phyloP scores from a whole-genome alignment of 2,888 invertebrate genomes.

The Cremastinae sp. region DNA sequence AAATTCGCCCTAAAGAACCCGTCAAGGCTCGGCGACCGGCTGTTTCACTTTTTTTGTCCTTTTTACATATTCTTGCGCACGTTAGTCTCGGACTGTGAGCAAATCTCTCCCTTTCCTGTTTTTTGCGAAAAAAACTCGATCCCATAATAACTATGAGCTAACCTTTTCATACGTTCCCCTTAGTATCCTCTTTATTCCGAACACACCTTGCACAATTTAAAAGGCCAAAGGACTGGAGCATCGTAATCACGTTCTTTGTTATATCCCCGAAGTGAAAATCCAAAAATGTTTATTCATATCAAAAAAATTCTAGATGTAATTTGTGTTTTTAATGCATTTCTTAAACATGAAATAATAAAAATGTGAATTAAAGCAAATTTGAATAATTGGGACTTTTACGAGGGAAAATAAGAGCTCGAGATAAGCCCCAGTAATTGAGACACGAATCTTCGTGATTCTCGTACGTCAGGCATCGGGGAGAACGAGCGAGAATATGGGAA shows the following conservation, averaged over 20 bases:
- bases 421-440: constrained; percentile 68
- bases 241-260: too few relatives aligned
- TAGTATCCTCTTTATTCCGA: constrained; percentile 25
- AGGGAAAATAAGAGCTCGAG: not conserved
- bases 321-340: too few relatives aligned
- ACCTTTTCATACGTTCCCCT: constrained; percentile 41
- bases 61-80: constrained; percentile 33
- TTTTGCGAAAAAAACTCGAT: constrained; percentile 48
- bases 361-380: too few relatives aligned
- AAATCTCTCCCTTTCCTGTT: constrained; percentile 47
- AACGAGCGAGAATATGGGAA: constrained; percentile 67
- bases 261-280: too few relatives aligned
- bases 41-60: constrained; percentile 51
- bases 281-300: too few relatives aligned
- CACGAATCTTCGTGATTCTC: constrained; percentile 75
- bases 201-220: not conserved
- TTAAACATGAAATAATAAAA: too few relatives aligned
- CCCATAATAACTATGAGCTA: constrained; percentile 51
- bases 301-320: too few relatives aligned
- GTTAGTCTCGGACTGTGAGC: constrained; percentile 17
- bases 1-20: constrained; percentile 44
- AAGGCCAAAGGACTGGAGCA: too few relatives aligned
- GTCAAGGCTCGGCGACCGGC: constrained; percentile 57
- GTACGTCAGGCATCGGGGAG: constrained; percentile 49
- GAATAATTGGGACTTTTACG: too few relatives aligned